Evolutionary conservation across 2,888 invertebrate genomes (phyloP), one percentile per base, ranked within the genome.

Genomic region (Lithophane socia): DNA sequence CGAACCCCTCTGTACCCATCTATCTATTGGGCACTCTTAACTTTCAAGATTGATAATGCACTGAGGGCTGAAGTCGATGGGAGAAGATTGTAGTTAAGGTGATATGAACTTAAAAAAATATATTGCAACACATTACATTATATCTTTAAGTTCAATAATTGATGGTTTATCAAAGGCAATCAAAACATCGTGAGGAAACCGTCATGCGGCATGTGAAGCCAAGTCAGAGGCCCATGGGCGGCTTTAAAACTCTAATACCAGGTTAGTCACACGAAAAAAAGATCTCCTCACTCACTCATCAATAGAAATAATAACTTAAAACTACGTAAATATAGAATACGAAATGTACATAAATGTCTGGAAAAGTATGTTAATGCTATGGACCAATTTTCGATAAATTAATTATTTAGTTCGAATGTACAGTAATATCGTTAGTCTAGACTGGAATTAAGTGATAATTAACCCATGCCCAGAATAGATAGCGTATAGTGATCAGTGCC

Each of bases 361-460:
- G 77, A 60, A 49, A 10, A 7, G 37, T 29, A 66, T 37, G 49
- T 67, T 60, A 77, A 29, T 66, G 18, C 16, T 77, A 49, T 29
- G 58, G 16, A 42, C 49, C n/a, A 29, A n/a, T 58, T 60, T 44
- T 60, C 18, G 10, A 37, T n/a, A n/a, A n/a, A n/a, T 77, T 29
- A 77, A 77, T 77, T 77, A 77, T 77, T 77, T 44, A 60, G 60
- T 52, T 29, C 4, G 42, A 58, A 77, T 58, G 16, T 42, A 58
- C 9, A 49, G 8, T 76, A 21, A 24, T 76, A 44, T 65, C 60
- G 66, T 76, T 44, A 65, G 52, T 52, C 5, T 44, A 58, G 44
- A 52, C 58, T 29, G 5, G 42, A 66, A 52, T 58, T 29, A 8
- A 66, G n/a, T n/a, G 9, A 0, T 16, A 56, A 56, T 49, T 64